Conservation (phyloP, 37 sponge, comb jelly and placozoan species). For the Eunapius fragilis region DNA sequence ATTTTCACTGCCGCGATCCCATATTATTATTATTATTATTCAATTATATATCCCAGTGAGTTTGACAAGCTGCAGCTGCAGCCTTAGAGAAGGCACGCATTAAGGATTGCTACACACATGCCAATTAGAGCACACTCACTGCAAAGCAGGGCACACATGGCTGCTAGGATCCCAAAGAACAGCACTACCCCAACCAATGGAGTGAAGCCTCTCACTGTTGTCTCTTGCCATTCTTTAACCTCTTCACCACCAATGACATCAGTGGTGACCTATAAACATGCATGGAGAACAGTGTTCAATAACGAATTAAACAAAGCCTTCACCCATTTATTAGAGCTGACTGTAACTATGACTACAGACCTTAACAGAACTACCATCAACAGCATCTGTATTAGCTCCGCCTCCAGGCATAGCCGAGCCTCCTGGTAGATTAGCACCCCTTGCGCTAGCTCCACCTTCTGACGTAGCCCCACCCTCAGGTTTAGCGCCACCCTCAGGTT, state of each 20-base stretch:
- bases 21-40: no score
- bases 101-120: no score
- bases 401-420: no score
- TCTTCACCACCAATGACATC: not conserved
- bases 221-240: not conserved
- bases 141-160: slow-evolving; percentile 13
- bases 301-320: no score
- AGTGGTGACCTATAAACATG: not conserved
- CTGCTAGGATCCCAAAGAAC: slow-evolving; percentile 29
- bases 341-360: no score
- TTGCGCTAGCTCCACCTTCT: not conserved
- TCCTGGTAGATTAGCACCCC: no score
- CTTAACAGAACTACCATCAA: not conserved
- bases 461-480: not conserved
- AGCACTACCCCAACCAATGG: not conserved
- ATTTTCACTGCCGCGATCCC: no score
- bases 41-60: no score
- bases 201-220: not conserved
- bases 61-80: no score
- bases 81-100: no score
- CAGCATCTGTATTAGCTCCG: not conserved
- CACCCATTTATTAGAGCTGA: no score
- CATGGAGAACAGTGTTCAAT: no score
- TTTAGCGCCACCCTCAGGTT: not conserved
- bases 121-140: slow-evolving; percentile 15